A percentile compares a stretch with the other conserved stretches of the same genome.
Evolutionary conservation across 2,113 vertebrate genomes (phyloP).

Genomic region (Myotis davidii): DNA sequence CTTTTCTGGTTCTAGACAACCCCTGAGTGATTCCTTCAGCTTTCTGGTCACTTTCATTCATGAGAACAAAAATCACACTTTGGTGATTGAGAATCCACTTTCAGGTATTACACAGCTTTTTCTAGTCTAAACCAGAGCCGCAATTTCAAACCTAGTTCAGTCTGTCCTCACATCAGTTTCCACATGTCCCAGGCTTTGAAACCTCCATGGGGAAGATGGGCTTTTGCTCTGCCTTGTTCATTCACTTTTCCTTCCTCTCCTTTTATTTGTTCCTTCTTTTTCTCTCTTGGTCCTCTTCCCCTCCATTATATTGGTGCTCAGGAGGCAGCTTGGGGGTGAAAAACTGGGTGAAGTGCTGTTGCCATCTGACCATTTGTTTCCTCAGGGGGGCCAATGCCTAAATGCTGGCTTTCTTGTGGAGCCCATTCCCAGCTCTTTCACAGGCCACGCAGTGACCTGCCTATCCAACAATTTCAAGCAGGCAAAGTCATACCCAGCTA

Average conservation of each 20-base stretch:
- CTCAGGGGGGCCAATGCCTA: background rate
- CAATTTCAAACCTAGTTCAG: background rate
- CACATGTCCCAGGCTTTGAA: background rate
- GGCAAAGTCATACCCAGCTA: background rate
- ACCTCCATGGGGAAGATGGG: background rate
- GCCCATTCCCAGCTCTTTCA: background rate
- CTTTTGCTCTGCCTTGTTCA: background rate
- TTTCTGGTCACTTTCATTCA: conserved; percentile 19
- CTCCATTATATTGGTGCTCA: background rate
- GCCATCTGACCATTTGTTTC: background rate
- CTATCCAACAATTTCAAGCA: fast-evolving
- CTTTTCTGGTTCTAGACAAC: background rate
- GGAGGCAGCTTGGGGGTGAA: no score
- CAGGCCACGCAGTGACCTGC: background rate
- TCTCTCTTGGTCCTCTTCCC: background rate
- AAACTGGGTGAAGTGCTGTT: background rate
- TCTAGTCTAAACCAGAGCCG: background rate
- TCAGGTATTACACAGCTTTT: background rate
- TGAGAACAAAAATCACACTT: background rate
- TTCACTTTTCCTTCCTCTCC: background rate
- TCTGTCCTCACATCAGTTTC: background rate
- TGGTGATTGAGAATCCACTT: background rate
- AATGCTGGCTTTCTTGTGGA: background rate
- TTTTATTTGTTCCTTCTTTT: background rate
- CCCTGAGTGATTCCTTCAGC: background rate